These are phyloP conservation scores for Copidosoma aretas DNA, from an alignment of 2,888 invertebrate genomes.

Conservation along the genomic window DNA sequence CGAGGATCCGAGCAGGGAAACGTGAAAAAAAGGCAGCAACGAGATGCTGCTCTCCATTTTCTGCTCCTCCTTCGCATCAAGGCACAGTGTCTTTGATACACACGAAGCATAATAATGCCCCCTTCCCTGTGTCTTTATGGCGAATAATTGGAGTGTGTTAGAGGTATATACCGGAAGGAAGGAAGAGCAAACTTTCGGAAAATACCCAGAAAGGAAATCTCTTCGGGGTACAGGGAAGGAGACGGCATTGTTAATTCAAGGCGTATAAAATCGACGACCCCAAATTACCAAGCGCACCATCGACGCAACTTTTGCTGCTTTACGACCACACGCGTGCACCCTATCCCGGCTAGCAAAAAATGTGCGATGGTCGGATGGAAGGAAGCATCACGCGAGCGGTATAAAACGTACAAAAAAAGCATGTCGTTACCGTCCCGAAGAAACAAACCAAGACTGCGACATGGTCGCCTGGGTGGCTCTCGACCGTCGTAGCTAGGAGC, in stretches of 20 bases:
- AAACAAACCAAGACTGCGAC: neutral
- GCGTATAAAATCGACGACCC: slow-evolving; percentile 10
- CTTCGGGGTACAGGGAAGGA: neutral
- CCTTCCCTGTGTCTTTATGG: slow-evolving; percentile 4
- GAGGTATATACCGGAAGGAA: neutral
- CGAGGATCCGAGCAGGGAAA: slow-evolving; percentile 27
- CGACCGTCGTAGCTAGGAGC: slow-evolving; percentile 15
- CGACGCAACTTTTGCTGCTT: neutral
- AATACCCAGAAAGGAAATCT: slow-evolving; percentile 9
- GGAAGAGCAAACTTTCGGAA: neutral
- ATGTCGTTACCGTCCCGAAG: no score
- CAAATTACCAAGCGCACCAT: slow-evolving; percentile 26
- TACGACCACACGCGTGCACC: slow-evolving; percentile 11
- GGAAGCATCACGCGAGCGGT: neutral
- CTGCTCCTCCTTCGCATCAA: slow-evolving; percentile 13
- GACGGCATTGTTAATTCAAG: slow-evolving; percentile 26
- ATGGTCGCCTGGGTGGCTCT: no score
- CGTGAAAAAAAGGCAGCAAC: slow-evolving; percentile 19
- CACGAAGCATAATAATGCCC: slow-evolving; percentile 18
- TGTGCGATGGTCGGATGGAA: neutral
- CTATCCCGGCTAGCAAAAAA: slow-evolving; percentile 27
- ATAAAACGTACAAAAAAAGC: neutral
- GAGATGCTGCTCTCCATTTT: slow-evolving; percentile 7
- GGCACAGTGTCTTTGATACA: slow-evolving; percentile 36
- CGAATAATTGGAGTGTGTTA: slow-evolving; percentile 32